A percentile compares a stretch with the other conserved stretches of the same genome.
Conservation (phyloP, 2,113 vertebrate species). For the Anguilla rostrata region DNA sequence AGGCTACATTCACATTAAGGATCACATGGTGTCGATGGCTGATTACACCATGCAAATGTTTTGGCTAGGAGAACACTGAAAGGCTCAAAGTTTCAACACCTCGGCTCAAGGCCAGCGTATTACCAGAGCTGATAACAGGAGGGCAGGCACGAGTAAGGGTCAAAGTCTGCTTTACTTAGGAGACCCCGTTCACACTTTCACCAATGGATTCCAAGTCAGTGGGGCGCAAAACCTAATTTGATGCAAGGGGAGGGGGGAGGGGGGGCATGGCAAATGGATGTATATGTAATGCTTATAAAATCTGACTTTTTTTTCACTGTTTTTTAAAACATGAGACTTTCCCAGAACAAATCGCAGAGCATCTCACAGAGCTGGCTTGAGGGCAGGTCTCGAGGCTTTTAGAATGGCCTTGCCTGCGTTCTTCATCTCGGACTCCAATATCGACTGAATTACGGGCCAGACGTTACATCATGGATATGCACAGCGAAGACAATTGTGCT, state of each 20-base stretch:
- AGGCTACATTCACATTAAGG: neutral
- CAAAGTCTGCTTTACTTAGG: neutral
- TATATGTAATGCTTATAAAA: neutral
- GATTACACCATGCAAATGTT: neutral
- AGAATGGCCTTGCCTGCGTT: neutral
- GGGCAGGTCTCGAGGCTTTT: neutral
- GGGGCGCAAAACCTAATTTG: neutral
- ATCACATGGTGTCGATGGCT: neutral
- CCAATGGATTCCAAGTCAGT: neutral
- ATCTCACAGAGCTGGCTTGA: neutral
- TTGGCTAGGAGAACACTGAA: too few species aligned
- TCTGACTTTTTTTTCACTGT: too few species aligned
- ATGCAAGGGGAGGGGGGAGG: neutral
- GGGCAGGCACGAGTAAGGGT: neutral
- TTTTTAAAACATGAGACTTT: neutral
- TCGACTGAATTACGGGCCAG: neutral
- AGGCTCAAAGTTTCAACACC: too few species aligned
- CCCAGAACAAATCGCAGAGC: neutral
- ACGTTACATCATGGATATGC: neutral
- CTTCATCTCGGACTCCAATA: neutral
- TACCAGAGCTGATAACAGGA: neutral
- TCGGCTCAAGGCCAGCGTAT: neutral
- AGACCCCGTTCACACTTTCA: neutral
- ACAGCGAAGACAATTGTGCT: neutral
- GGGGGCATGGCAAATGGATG: neutral